Conservation (phyloP, 1,140 invertebrate genomes). For the Batillaria attramentaria region DNA sequence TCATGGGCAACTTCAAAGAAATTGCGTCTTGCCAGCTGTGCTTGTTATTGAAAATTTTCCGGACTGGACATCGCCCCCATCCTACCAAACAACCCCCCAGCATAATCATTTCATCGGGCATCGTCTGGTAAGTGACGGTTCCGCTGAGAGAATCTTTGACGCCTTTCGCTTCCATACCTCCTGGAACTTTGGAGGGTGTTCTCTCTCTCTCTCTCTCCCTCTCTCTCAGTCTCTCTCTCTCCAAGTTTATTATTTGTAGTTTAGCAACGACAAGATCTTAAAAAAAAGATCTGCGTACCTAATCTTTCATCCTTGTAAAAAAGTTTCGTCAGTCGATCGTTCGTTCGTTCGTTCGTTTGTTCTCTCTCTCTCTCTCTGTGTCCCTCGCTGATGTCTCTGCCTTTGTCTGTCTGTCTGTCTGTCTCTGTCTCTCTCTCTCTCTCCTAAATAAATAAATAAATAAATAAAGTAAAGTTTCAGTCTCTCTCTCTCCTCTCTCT, state of each 20-base stretch:
- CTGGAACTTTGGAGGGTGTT: not conserved
- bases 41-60: too few relatives aligned
- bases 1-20: too few relatives aligned
- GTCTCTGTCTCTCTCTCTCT: constrained; percentile 14
- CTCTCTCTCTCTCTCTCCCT: constrained; percentile 18
- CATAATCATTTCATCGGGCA: not conserved
- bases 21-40: not conserved
- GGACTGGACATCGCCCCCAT: too few relatives aligned
- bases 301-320: not conserved
- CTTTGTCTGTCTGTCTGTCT: not conserved
- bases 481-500: constrained; percentile 20
- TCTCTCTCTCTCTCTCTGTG: not conserved
- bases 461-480: too few relatives aligned
- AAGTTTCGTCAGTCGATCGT: not conserved
- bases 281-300: too few relatives aligned
- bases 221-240: not conserved
- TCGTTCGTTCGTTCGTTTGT: not conserved
- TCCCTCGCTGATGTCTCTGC: not conserved
- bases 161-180: not conserved
- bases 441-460: too few relatives aligned
- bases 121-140: too few relatives aligned
- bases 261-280: not conserved
- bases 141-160: too few relatives aligned
- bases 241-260: not conserved
- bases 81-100: too few relatives aligned